Evolutionary conservation across 2,113 vertebrate species (phyloP), one percentile per base, ranked within the genome.

Genomic region (Salminus brasiliensis): DNA sequence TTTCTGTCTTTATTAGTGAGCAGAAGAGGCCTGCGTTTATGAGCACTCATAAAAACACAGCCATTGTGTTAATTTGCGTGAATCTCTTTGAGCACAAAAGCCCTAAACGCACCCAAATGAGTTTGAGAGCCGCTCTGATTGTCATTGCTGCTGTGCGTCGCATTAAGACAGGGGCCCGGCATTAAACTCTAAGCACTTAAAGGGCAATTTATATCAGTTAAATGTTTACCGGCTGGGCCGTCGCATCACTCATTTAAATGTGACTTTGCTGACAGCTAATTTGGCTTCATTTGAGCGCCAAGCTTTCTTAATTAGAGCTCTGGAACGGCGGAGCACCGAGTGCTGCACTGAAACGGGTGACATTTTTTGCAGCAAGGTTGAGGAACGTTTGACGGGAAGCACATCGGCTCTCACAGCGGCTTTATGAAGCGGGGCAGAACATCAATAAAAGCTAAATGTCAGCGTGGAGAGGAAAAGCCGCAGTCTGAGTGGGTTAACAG

Each of bases 151-250:
- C 93, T 95, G 97, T 93, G 92, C 95, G 96, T 96, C 96, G 96
- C 96, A 97, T 98, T 98, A 98, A 97, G 96, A 95, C 95, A n/a
- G 30, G 96, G 95, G 95, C 96, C 95, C 96, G 97, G 97, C 96
- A 98, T 97, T 98, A 98, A 96, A 96, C 95, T 88, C 94, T n/a
- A n/a, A 95, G 95, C 96, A 96, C 96, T 99, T 99, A 98, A 99
- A 98, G 93, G 93, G 95, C 96, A 95, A 99, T 99, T 99, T 98
- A 99, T 98, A 98, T 98, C 95, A 97, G 98, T 99, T 99, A 98
- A 95, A 95, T 95, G 95, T 97, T 97, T 97, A 97, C 95, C 92
- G 95, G 94, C 84, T 92, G 91, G 93, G 89, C 83, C 87, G 89
- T 89, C 87, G 92, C 98, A 98, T 99, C 95, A 94, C 85, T 98